Evolutionary conservation across 23 tunicate genomes (phyloP), one percentile per base, ranked within the genome.

Genomic region (Pegea sp.): DNA sequence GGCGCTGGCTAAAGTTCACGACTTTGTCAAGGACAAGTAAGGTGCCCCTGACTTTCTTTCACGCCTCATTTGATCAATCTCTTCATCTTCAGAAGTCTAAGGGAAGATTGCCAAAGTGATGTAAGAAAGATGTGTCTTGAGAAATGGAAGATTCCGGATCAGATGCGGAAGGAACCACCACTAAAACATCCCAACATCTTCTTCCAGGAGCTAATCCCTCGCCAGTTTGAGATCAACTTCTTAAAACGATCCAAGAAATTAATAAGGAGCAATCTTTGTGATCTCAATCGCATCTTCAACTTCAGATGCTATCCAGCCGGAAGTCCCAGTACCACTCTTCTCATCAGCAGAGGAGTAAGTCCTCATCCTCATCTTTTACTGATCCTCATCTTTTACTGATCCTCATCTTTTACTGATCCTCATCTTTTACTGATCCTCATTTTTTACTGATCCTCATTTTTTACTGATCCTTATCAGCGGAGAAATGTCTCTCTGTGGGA

Each of bases 1-100:
- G 53, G 84, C 70, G 5, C 68, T 84, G 24, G 76, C 95, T 16
- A 84, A 84, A 46, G 30, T 84, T 20, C 95, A 84, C 49, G 95
- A 84, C 2, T 84, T 34, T 51, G 52, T 66, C 24, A 84, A 74
- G 46, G 70, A 84, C 72, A 63, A 77, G 84, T 84, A 31, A 38
- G 46, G 16, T 8, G 16, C 16, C 16, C 13, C 11, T 38, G 11
- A 16, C 11, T 38, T 38, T 38, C 16, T 11, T 38, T 38, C 11
- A 38, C 16, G 13, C 46, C 16, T 38, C 16, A 8, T 8, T 38
- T 38, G 46, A 11, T 8, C 46, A 8, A 8, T 38, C 16, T 38
- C 16, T 38, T 38, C 16, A 8, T 8, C 11, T 38, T 38, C 16
- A 8, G 46, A 38, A 38, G 13, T 38, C 16, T 38, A 38, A 38